Evolutionary conservation across 2,888 invertebrate species (phyloP), one percentile per base, ranked within the genome.

Genomic region (Cotesia congregata): DNA sequence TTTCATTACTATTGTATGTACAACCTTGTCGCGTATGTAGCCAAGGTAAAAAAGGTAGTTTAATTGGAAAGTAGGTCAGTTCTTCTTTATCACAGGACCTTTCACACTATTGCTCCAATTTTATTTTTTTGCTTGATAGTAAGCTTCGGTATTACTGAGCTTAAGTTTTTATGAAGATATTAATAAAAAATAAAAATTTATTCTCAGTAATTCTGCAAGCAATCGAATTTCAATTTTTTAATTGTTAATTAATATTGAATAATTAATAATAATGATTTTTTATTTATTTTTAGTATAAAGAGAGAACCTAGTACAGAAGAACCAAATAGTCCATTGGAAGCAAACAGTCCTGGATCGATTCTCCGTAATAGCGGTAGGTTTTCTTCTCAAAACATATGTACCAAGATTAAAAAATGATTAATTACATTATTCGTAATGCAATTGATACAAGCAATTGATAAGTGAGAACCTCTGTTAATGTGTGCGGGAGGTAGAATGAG

Each of bases 361-460:
- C 83, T 88, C 80, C 88, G 87, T 84, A 89, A 88, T 86, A 88
- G 86, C 85, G 89, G 89, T 89, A 83, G 88, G 89, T 85, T 77
- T 61, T 65, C 12, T 75, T 62, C 64, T 76, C 69, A 76, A 60
- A 75, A 75, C 77, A 78, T 72, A 41, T 41, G 41, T 5, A 41
- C 7, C 12, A 62, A 62, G 38, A 60, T 20, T 6, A n/a, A 72
- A 15, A 9, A 38, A 72, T 12, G 50, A 30, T 9, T 9, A 61
- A 59, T 69, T 75, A 77, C 75, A 60, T 78, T 79, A 78, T 75
- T 77, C 75, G 80, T 79, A 80, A 79, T 62, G 62, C 7, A 17
- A 65, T 65, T 65, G 65, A 65, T 38, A 65, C 65, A 38, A 30
- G 38, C 30, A 65, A 65, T 65, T 65, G 65, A 65, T 65, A 65